Evolutionary conservation across 2,888 invertebrate species (phyloP), one percentile per base, ranked within the genome.

Genomic region (Oxytorus armatus): DNA sequence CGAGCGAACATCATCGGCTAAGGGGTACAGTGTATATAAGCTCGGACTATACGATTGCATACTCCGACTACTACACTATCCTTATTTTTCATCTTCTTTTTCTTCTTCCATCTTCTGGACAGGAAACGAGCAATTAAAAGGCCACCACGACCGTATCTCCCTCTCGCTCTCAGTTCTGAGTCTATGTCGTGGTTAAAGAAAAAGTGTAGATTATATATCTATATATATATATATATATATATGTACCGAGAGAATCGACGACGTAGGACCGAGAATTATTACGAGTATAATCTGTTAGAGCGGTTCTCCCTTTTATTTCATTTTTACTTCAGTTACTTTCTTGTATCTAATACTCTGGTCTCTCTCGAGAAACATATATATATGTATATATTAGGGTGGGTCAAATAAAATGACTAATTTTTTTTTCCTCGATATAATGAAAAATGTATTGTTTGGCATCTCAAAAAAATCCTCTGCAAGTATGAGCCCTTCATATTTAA

Each of bases 51-150:
- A 61, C 11, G 42, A 42, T 23, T 77, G 68, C 51, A n/a, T n/a
- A 78, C 77, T 77, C 63, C 39, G n/a, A 55, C 10, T 33, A 25
- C 23, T 25, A 23, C 3, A 16, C 18, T 7, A 53, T 61, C 39
- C 59, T 76, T 72, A 65, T 44, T 51, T 65, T 51, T 73, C 77
- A 18, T 73, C 69, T 23, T 16, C 42, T 74, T 75, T 61, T 36
- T 66, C 74, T 53, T 57, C 80, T 82, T 79, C 85, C 84, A 86
- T 79, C 59, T 72, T 87, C 87, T 88, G 85, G 86, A 87, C 91
- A 91, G 91, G 91, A 91, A 91, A 89, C 87, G 89, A 87, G 89
- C 89, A 91, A 91, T 91, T 91, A 91, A 90, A 87, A 82, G 85
- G 83, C 86, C 85, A 83, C 82, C 84, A 85, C 86, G 86, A 88